A percentile compares a stretch with the other conserved stretches of the same genome.
These are phyloP conservation scores for Dryoscopus gambensis DNA, from an alignment of 2,113 vertebrate genomes.

Conservation along the genomic window DNA sequence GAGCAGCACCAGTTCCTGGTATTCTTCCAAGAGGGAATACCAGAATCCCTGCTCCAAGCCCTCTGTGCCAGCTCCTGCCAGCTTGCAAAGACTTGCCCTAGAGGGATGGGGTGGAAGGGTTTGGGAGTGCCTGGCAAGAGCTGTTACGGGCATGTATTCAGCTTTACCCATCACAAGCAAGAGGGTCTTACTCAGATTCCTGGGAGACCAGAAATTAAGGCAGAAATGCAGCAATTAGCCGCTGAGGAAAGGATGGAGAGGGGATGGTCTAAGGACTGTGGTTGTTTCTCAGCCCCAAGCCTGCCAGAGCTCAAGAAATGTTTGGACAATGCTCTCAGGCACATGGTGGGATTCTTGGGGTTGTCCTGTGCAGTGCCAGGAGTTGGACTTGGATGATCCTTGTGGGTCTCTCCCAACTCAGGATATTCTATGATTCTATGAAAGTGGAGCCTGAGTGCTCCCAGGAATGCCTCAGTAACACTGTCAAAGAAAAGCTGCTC, in stretches of 20 bases:
- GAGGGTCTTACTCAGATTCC: not conserved
- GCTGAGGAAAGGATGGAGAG: not conserved
- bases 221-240: not conserved
- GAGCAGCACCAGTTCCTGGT: not conserved
- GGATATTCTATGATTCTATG: not conserved
- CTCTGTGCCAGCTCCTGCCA: not conserved
- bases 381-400: not conserved
- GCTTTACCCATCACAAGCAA: not conserved
- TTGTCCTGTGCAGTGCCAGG: not conserved
- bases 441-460: not conserved
- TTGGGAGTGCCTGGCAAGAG: not conserved
- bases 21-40: not conserved
- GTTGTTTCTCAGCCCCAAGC: not conserved
- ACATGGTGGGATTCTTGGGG: not conserved
- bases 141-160: not conserved
- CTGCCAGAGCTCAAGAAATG: not conserved
- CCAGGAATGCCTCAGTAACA: not conserved
- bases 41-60: not conserved
- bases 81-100: not conserved
- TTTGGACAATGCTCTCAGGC: not conserved
- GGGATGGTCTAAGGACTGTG: not conserved
- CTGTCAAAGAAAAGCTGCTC: not conserved
- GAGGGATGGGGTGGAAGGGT: not conserved
- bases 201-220: not conserved
- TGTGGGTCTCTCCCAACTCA: not conserved